These are phyloP conservation scores for Protosalanx chinensis DNA, from an alignment of 2,797 vertebrate species.

Conservation along the genomic window DNA sequence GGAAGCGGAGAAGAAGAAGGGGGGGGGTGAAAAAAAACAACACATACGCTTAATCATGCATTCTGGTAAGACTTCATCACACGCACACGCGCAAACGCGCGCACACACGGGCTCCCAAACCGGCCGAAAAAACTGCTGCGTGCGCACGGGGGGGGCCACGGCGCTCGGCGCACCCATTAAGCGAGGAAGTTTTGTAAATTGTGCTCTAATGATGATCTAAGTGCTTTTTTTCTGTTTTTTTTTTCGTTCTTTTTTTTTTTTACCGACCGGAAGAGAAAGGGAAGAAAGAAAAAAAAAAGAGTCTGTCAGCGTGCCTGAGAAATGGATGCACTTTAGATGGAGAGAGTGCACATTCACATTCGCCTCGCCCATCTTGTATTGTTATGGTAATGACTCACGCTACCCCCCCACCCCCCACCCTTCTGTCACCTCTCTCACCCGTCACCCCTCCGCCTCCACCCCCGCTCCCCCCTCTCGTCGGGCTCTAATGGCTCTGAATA, in stretches of 20 bases:
- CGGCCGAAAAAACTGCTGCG: neutral
- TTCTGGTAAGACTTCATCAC: constrained; percentile 12
- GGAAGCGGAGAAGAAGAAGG: neutral
- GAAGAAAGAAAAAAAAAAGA: constrained; percentile 34
- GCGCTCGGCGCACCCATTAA: constrained; percentile 38
- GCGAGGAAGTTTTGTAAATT: constrained; percentile 49
- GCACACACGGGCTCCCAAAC: neutral
- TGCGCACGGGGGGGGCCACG: constrained; percentile 10
- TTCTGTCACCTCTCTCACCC: neutral
- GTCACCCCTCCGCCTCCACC: neutral
- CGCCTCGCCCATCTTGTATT: constrained; percentile 36
- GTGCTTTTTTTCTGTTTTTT: constrained; percentile 40
- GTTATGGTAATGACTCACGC: constrained; percentile 31
- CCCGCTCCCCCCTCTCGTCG: neutral
- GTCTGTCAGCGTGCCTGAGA: constrained; percentile 49
- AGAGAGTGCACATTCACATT: constrained; percentile 41
- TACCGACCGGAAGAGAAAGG: constrained; percentile 27
- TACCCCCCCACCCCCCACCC: constrained; percentile 20
- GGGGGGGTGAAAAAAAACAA: neutral
- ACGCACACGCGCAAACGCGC: too few relatives aligned
- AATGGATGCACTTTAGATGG: constrained; percentile 60
- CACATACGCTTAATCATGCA: constrained; percentile 8
- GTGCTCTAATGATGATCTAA: constrained; percentile 64
- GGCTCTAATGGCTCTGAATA: constrained; percentile 13
- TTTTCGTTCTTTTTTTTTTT: constrained; percentile 35